phyloP scores from a whole-genome alignment of 1,140 invertebrate species.

The Lordiphosa collinella region DNA sequence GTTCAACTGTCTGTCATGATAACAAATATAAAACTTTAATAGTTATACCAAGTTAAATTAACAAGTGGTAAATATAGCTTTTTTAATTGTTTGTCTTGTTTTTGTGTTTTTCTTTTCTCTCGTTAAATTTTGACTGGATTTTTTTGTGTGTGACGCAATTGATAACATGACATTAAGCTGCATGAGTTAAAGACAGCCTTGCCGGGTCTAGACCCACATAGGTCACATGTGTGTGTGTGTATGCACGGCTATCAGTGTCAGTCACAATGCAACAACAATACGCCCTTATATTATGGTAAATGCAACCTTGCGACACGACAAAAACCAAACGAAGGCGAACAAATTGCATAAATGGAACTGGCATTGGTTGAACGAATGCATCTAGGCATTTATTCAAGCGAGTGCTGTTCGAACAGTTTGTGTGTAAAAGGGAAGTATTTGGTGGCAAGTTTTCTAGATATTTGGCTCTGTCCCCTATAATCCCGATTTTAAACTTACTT shows the following conservation, averaged over 20 bases:
- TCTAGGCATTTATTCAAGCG: slow-evolving; percentile 38
- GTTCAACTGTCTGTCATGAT: slow-evolving; percentile 32
- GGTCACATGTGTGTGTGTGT: neutral
- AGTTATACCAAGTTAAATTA: slow-evolving; percentile 40
- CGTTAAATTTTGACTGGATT: slow-evolving; percentile 2
- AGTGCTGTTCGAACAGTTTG: slow-evolving; percentile 13
- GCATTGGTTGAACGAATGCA: slow-evolving; percentile 57
- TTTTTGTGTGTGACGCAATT: slow-evolving; percentile 21
- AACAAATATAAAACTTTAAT: slow-evolving; percentile 49
- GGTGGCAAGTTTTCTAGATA: no score
- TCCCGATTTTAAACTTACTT: no score
- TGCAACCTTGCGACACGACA: slow-evolving; percentile 54
- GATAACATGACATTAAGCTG: no score
- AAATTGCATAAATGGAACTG: slow-evolving; percentile 57
- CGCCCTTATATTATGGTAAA: slow-evolving; percentile 61
- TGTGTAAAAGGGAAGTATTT: no score
- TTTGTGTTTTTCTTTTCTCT: neutral
- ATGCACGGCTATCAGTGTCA: slow-evolving; percentile 22
- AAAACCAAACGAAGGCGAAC: slow-evolving; percentile 45
- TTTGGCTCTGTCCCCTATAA: no score
- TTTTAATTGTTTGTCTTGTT: slow-evolving; percentile 38
- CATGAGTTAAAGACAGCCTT: no score
- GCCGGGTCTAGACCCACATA: neutral
- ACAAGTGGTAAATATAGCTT: slow-evolving; percentile 28
- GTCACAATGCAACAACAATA: slow-evolving; percentile 42